Evolutionary conservation across 2,888 invertebrate genomes (phyloP).

Genomic region (Lepidocyrtinus sp.): DNA sequence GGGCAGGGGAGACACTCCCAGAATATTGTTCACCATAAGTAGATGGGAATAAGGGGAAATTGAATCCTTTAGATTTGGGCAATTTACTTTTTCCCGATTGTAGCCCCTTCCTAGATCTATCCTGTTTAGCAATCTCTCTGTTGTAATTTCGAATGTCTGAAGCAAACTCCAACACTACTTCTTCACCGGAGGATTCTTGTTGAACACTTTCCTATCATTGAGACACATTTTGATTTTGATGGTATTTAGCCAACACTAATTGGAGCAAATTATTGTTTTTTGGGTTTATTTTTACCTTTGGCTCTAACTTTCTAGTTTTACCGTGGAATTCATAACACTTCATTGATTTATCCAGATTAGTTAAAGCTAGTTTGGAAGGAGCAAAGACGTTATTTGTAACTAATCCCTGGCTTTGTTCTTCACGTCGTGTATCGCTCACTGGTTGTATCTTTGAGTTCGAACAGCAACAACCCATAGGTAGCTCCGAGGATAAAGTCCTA

Average conservation of each 20-base stretch:
- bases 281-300: slow-evolving; percentile 5
- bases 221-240: background rate
- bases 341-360: background rate
- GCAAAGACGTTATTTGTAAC: slow-evolving; percentile 15
- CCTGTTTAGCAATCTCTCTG: slow-evolving; percentile 3
- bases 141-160: slow-evolving; percentile 26
- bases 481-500: slow-evolving; percentile 29
- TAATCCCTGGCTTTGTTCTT: slow-evolving; percentile 25
- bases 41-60: slow-evolving; percentile 25
- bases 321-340: slow-evolving; percentile 12
- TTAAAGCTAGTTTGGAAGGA: slow-evolving; percentile 9
- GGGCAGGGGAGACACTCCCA: background rate
- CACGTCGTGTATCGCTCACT: slow-evolving; percentile 20
- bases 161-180: slow-evolving; percentile 1
- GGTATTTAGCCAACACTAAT: background rate
- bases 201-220: background rate
- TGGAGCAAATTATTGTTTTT: background rate
- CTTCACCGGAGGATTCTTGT: slow-evolving; percentile 24
- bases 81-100: background rate
- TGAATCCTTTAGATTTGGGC: slow-evolving; percentile 43
- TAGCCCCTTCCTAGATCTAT: background rate
- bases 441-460: slow-evolving; percentile 38
- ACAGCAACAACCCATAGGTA: slow-evolving; percentile 58
- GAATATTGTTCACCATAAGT: background rate
- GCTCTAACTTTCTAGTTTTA: background rate